Evolutionary conservation across 92 coral and sea anemone genomes (phyloP), one percentile per base, ranked within the genome.

Genomic region (Hydrozoanthus gracilis): DNA sequence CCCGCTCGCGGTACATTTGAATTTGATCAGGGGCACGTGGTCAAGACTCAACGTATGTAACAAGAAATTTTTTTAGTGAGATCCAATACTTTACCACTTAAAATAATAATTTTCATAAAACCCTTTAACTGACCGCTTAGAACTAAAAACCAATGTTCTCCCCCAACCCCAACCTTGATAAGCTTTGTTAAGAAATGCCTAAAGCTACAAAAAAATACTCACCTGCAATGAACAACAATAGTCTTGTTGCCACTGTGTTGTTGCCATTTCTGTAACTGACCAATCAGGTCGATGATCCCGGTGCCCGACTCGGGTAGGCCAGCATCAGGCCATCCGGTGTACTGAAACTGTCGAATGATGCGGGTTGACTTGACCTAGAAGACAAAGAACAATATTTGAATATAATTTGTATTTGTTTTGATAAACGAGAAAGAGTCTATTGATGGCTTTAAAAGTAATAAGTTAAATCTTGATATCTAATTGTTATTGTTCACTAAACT

Each of bases 161-260:
- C 62, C 39, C 1, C 52, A n/a, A n/a, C 51, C 73, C n/a, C 12
- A 2, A 13, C 51, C 14, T 27, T 27, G 2, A 27, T 0, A 0
- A 27, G 39, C 39, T 27, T 27, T 27, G 39, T 27, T 27, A 0
- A 27, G 39, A 27, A 27, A 27, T 0, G 1, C 39, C 39, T 27
- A 27, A 0, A 27, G 39, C 39, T n/a, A 1, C 51, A 44, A 35
- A 48, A 17, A 58, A 44, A 54, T 62, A 76, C 76, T 8, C 87
- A 96, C 99, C 99, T 96, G 97, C 99, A 96, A 86, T 96, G 98
- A 39, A 93, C 92, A 0, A 94, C 89, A 55, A 94, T 93, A 4
- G 89, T 71, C 15, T 95, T 92, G 84, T 96, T 96, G 80, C 98
- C 94, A 55, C 97, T 96, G 78, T 95, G 95, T 73, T 95, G 98